Percentiles rank a stretch among this genome's conserved stretches.
These are phyloP conservation scores for Elgonia sp. DNA, from an alignment of 2,888 invertebrate species.

Conservation along the genomic window DNA sequence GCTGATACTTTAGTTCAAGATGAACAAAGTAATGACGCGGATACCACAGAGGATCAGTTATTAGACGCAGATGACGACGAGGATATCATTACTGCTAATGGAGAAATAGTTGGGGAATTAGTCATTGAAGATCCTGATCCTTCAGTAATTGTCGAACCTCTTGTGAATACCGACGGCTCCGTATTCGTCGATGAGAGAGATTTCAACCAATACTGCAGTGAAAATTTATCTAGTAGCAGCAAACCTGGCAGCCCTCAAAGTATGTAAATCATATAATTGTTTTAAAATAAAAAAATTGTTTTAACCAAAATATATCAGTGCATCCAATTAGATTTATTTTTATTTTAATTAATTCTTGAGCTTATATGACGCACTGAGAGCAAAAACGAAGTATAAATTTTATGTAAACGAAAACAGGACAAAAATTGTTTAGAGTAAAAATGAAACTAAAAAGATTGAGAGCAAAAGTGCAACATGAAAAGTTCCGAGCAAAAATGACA, in stretches of 20 bases:
- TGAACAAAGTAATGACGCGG: constrained; percentile 83
- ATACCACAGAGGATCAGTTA: constrained; percentile 81
- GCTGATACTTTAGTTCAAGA: constrained; percentile 82
- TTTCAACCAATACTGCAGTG: constrained; percentile 83
- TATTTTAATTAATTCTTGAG: too few species aligned
- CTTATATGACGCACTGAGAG: too few species aligned
- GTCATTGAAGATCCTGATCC: constrained; percentile 85
- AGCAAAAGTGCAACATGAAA: too few species aligned
- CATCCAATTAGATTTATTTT: too few species aligned
- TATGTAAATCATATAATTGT: too few species aligned
- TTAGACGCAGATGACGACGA: constrained; percentile 80
- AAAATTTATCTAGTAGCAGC: constrained; percentile 81
- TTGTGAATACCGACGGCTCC: constrained; percentile 84
- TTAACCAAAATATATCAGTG: too few species aligned
- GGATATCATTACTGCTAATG: constrained; percentile 83
- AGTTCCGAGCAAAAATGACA: too few species aligned
- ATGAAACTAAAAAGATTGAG: too few species aligned
- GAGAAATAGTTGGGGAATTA: constrained; percentile 85
- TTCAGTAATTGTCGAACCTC: constrained; percentile 85
- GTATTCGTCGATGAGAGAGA: constrained; percentile 85
- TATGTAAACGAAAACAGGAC: too few species aligned
- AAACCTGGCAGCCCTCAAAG: constrained; percentile 50
- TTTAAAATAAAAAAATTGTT: too few species aligned
- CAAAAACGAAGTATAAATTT: too few species aligned
- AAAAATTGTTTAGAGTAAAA: too few species aligned